Evolutionary conservation across 1,140 invertebrate genomes (phyloP).

Genomic region (Lordiphosa clarofinis): DNA sequence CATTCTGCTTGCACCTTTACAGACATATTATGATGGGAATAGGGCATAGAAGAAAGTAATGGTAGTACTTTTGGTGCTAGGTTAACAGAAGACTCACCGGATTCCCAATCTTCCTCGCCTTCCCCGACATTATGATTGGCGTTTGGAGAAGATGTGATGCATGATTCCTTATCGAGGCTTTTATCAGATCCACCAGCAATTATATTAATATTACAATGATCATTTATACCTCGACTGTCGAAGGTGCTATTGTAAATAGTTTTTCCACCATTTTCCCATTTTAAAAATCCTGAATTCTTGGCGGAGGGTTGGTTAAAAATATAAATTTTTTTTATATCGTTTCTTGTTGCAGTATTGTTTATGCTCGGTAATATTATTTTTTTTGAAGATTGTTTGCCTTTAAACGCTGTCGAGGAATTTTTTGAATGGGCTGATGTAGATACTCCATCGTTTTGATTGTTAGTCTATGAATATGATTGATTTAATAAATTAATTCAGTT

Average conservation of each 20-base stretch:
- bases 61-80: slow-evolving; percentile 33
- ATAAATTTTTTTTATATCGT: slow-evolving; percentile 63
- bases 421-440: slow-evolving; percentile 65
- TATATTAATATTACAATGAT: slow-evolving; percentile 48
- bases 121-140: slow-evolving; percentile 55
- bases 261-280: slow-evolving; percentile 58
- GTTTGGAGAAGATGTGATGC: slow-evolving; percentile 60
- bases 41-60: slow-evolving; percentile 35
- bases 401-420: slow-evolving; percentile 55
- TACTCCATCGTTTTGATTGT: slow-evolving; percentile 57
- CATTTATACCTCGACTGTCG: slow-evolving; percentile 56
- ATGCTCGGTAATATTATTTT: slow-evolving; percentile 46
- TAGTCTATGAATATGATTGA: slow-evolving; percentile 54
- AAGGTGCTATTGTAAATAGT: slow-evolving; percentile 36
- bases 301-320: slow-evolving; percentile 64
- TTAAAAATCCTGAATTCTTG: slow-evolving; percentile 49
- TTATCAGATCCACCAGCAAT: slow-evolving; percentile 37
- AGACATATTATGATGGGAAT: slow-evolving; percentile 24
- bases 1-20: slow-evolving; percentile 5
- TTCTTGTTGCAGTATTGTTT: slow-evolving; percentile 60
- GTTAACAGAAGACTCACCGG: slow-evolving; percentile 82
- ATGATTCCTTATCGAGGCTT: slow-evolving; percentile 58
- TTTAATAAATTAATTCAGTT: slow-evolving; percentile 29
- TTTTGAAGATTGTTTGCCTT: slow-evolving; percentile 63
- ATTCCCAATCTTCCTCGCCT: slow-evolving; percentile 84